phyloP scores from a whole-genome alignment of 1,140 invertebrate species.

The Holcopasites calliopsidis region DNA sequence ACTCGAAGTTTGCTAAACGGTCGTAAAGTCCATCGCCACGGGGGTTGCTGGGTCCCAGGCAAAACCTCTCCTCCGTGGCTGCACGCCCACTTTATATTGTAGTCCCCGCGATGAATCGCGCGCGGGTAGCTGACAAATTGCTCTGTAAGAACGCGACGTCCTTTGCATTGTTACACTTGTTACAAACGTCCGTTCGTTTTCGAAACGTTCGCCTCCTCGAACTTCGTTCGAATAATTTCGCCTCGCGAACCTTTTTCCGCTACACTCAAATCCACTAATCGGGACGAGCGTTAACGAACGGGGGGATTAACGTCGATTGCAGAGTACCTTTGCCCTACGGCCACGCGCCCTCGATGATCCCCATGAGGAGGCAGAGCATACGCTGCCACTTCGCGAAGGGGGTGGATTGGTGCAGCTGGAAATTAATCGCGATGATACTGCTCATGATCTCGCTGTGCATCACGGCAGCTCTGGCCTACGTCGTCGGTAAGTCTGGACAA shows the following conservation, averaged over 20 bases:
- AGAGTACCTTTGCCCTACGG: constrained; percentile 78
- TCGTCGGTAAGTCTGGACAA: constrained; percentile 86
- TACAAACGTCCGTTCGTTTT: no score
- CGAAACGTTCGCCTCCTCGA: no score
- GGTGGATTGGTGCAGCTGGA: constrained; percentile 93
- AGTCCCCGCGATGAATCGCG: no score
- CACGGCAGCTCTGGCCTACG: constrained; percentile 90
- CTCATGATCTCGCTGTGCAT: constrained; percentile 90
- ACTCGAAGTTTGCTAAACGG: constrained; percentile 43
- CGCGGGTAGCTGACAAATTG: not conserved
- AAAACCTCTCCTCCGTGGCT: not conserved
- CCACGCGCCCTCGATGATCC: constrained; percentile 77
- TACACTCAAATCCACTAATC: no score
- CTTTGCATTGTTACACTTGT: no score
- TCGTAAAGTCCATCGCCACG: not conserved
- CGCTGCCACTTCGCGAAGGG: constrained; percentile 94
- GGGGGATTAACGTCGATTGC: constrained; percentile 32
- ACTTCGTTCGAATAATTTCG: no score
- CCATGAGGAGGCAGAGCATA: constrained; percentile 77
- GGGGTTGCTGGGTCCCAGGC: not conserved
- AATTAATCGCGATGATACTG: constrained; percentile 92
- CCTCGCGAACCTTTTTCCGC: no score
- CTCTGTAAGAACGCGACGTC: no score
- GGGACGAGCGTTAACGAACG: no score
- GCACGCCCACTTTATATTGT: not conserved